These are phyloP conservation scores for Drosophila quinaria DNA, from an alignment of 2,888 invertebrate species.

Conservation along the genomic window DNA sequence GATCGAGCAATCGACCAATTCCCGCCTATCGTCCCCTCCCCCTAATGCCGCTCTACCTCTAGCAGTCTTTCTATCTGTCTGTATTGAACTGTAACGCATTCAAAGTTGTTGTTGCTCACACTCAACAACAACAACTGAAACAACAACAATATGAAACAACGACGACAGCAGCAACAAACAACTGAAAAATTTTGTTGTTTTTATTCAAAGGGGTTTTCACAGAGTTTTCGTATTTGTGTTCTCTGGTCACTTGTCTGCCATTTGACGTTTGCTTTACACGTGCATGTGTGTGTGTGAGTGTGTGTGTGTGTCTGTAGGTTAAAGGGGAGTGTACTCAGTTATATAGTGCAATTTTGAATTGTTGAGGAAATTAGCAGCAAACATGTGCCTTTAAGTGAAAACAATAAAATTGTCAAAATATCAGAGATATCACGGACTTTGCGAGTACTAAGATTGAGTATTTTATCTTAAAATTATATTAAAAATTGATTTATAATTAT, in stretches of 20 bases:
- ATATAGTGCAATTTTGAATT: slow-evolving; percentile 30
- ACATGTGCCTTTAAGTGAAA: slow-evolving; percentile 23
- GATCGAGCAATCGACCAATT: slow-evolving; percentile 49
- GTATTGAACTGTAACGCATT: slow-evolving; percentile 76
- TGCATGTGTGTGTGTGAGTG: not conserved
- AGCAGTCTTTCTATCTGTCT: slow-evolving; percentile 25
- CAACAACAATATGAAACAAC: slow-evolving; percentile 17
- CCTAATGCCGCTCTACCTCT: not conserved
- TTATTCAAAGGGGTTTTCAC: slow-evolving; percentile 32
- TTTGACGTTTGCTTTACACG: slow-evolving; percentile 44
- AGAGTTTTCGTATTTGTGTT: slow-evolving; percentile 51
- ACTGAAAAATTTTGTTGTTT: slow-evolving; percentile 40
- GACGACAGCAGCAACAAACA: slow-evolving; percentile 39
- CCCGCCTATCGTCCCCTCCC: slow-evolving; percentile 29
- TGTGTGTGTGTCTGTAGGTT: slow-evolving; percentile 8
- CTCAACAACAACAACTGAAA: slow-evolving; percentile 39
- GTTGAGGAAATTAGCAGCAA: slow-evolving; percentile 63
- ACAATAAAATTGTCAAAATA: slow-evolving; percentile 19
- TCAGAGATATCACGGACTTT: not conserved
- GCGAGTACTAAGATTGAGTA: not conserved
- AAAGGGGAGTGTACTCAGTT: slow-evolving; percentile 14
- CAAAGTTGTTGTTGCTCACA: slow-evolving; percentile 40
- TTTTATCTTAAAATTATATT: not conserved
- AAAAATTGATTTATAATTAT: not conserved
- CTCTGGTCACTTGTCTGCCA: slow-evolving; percentile 61